Evolutionary conservation across 1,140 invertebrate species (phyloP).

Genomic region (Sesamia nonagrioides): DNA sequence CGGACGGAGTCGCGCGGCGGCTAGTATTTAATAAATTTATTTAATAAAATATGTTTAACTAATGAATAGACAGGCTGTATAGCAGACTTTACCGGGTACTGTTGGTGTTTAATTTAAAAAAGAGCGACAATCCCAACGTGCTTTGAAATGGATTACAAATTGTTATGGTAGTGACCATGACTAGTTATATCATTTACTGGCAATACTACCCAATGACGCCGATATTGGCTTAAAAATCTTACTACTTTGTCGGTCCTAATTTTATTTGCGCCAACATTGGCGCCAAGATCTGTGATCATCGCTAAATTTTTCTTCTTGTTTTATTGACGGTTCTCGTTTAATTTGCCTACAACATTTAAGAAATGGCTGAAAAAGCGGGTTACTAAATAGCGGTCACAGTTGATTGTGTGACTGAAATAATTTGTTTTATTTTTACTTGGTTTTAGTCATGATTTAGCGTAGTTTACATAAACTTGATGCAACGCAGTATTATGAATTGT

Average conservation of each 20-base stretch:
- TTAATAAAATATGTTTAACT: too few relatives aligned
- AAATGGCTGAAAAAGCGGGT: background rate
- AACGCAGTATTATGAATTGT: too few relatives aligned
- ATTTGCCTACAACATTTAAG: constrained; percentile 7
- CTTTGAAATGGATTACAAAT: too few relatives aligned
- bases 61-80: too few relatives aligned
- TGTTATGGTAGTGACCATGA: too few relatives aligned
- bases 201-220: background rate
- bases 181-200: background rate
- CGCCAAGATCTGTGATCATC: background rate
- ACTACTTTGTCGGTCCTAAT: background rate
- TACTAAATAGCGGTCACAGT: constrained; percentile 10
- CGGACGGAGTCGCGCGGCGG: too few relatives aligned
- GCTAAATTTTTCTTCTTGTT: background rate
- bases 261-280: background rate
- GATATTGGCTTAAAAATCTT: too few relatives aligned
- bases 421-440: background rate
- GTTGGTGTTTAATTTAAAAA: too few relatives aligned
- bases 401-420: background rate
- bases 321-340: background rate
- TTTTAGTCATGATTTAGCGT: background rate
- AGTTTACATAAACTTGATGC: too few relatives aligned
- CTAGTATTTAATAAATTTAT: too few relatives aligned
- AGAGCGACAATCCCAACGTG: too few relatives aligned
- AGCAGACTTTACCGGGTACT: too few relatives aligned